Percentiles rank a stretch among this genome's conserved stretches.
These are phyloP conservation scores for Oeneis ivallda DNA, from an alignment of 2,888 invertebrate species.

Conservation along the genomic window DNA sequence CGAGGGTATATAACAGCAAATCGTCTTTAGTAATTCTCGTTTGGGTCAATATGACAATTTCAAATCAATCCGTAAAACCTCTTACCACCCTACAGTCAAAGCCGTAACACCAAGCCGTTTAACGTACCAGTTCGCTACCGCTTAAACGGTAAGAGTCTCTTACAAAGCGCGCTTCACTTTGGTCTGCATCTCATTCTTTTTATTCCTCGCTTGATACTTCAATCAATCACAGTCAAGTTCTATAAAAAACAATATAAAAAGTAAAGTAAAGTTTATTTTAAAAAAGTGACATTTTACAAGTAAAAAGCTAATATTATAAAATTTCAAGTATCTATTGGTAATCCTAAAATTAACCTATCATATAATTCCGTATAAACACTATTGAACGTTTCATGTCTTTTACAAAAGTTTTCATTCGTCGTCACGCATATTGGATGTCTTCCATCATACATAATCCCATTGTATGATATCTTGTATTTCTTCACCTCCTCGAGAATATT, in stretches of 20 bases:
- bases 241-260: too few relatives aligned
- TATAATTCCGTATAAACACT: constrained; percentile 53
- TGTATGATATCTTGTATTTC: constrained; percentile 55
- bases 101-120: too few relatives aligned
- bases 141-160: too few relatives aligned
- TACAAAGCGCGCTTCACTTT: too few relatives aligned
- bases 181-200: too few relatives aligned
- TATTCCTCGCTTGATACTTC: too few relatives aligned
- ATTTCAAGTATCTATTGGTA: constrained; percentile 5
- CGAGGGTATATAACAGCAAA: not conserved
- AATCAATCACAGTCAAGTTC: too few relatives aligned
- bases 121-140: too few relatives aligned
- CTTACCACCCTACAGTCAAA: too few relatives aligned
- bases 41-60: not conserved
- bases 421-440: constrained; percentile 61
- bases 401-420: constrained; percentile 54
- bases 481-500: constrained; percentile 63
- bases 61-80: not conserved
- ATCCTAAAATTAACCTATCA: constrained; percentile 34
- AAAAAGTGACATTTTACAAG: too few relatives aligned
- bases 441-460: constrained; percentile 49
- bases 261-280: too few relatives aligned
- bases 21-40: not conserved
- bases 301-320: too few relatives aligned
- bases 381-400: constrained; percentile 56